A percentile compares a stretch with the other conserved stretches of the same genome.
phyloP scores from a whole-genome alignment of 2,888 invertebrate genomes.

The Watsonalla binaria region DNA sequence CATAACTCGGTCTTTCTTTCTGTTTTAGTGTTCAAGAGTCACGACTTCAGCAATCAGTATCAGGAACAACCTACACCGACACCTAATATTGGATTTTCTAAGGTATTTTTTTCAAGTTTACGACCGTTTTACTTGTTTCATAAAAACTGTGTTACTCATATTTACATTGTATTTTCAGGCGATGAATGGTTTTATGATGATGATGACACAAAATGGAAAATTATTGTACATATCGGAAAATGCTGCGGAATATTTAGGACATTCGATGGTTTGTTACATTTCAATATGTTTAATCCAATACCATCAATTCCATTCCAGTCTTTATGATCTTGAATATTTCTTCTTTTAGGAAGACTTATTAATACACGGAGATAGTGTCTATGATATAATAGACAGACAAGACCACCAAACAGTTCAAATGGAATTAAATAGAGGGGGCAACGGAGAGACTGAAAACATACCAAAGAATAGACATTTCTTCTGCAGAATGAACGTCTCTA shows the following conservation, averaged over 20 bases:
- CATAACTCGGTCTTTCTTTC: slow-evolving; percentile 76
- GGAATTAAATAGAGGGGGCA: slow-evolving; percentile 85
- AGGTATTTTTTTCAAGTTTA: slow-evolving; percentile 81
- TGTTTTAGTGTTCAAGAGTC: slow-evolving; percentile 93
- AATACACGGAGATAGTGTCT: slow-evolving; percentile 99
- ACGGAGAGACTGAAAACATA: slow-evolving; percentile 76
- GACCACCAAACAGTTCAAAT: slow-evolving; percentile 98
- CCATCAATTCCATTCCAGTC: not conserved
- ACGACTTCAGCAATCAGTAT: slow-evolving; percentile 82
- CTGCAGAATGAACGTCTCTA: slow-evolving; percentile 98
- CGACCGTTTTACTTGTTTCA: slow-evolving; percentile 32
- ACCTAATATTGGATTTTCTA: slow-evolving; percentile 94
- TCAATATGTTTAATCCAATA: not conserved
- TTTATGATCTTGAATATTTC: not conserved
- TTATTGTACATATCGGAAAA: slow-evolving; percentile 98
- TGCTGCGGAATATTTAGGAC: slow-evolving; percentile 98
- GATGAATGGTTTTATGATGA: slow-evolving; percentile 97
- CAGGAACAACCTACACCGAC: slow-evolving; percentile 85
- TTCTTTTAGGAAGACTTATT: slow-evolving; percentile 94
- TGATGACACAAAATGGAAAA: slow-evolving; percentile 98
- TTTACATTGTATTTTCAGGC: slow-evolving; percentile 85
- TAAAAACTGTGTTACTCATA: slow-evolving; percentile 30
- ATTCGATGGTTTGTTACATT: slow-evolving; percentile 90
- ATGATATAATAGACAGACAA: slow-evolving; percentile 99
- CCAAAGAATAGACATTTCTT: slow-evolving; percentile 89